These are phyloP conservation scores for Neolamprologus brichardi DNA, from an alignment of 2,113 vertebrate species.

Conservation along the genomic window DNA sequence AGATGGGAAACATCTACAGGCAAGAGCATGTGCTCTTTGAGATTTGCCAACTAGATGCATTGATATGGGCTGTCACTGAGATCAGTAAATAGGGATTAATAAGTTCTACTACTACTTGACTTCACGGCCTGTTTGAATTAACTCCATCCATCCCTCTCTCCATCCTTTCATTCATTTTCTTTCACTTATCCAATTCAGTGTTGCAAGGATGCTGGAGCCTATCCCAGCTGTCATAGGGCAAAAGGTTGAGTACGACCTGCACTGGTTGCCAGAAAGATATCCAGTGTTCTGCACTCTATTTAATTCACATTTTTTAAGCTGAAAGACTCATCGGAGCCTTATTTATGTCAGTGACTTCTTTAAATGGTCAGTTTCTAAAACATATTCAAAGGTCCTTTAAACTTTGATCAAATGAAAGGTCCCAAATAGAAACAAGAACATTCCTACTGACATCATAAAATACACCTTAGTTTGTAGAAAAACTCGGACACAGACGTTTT, in stretches of 20 bases:
- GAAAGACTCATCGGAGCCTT: background rate
- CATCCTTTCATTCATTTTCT: background rate
- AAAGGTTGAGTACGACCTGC: background rate
- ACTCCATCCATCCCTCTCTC: background rate
- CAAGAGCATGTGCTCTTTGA: background rate
- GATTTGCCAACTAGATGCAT: background rate
- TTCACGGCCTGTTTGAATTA: background rate
- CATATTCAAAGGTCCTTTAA: background rate
- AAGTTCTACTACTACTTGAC: background rate
- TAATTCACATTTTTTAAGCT: background rate
- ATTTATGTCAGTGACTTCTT: background rate
- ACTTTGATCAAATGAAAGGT: background rate
- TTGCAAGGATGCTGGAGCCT: background rate
- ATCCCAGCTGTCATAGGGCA: background rate
- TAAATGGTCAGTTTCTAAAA: background rate
- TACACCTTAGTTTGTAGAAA: background rate
- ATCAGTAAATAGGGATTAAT: background rate
- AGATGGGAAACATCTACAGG: background rate
- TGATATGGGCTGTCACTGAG: background rate
- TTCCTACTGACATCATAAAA: background rate
- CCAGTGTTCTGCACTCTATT: background rate
- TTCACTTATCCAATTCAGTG: background rate
- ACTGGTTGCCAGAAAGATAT: background rate
- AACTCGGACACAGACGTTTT: background rate
- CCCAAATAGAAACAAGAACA: background rate